Percentiles rank a stretch among this genome's conserved stretches.
Conservation (phyloP, 2,797 vertebrate species). For the Nannoperca australis region DNA sequence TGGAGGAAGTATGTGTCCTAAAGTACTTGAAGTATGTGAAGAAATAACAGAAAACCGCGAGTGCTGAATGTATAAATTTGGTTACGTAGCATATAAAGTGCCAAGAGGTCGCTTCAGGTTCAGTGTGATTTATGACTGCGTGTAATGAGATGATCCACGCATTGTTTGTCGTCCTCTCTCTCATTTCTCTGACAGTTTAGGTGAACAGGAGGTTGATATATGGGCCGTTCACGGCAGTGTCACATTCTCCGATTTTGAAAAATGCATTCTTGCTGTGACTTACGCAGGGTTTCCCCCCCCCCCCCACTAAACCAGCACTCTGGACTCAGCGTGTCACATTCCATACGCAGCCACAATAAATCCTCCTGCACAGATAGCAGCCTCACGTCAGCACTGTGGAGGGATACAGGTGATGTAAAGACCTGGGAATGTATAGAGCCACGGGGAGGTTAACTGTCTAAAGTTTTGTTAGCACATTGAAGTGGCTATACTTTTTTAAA, state of each 20-base stretch:
- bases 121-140: conserved; percentile 31
- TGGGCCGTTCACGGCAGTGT: conserved; percentile 38
- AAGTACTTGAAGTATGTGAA: not conserved
- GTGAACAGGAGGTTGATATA: conserved; percentile 51
- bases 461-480: not conserved
- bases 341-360: conserved; percentile 27
- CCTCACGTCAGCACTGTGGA: conserved; percentile 29
- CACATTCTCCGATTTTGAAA: conserved; percentile 63
- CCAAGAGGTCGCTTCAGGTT: conserved; percentile 15
- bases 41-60: not conserved
- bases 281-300: not conserved
- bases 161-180: conserved; percentile 5
- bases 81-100: not conserved
- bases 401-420: conserved; percentile 12
- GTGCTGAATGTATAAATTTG: not conserved
- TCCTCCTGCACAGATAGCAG: conserved; percentile 27
- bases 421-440: conserved; percentile 33
- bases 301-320: conserved; percentile 31
- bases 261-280: conserved; percentile 31
- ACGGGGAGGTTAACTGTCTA: not conserved
- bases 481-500: too few species aligned
- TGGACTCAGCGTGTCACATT: conserved; percentile 57
- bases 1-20: not conserved
- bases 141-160: conserved; percentile 47
- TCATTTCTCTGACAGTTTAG: conserved; percentile 44